Evolutionary conservation across 2,888 invertebrate species (phyloP).

Genomic region (Marronus borbonicus): DNA sequence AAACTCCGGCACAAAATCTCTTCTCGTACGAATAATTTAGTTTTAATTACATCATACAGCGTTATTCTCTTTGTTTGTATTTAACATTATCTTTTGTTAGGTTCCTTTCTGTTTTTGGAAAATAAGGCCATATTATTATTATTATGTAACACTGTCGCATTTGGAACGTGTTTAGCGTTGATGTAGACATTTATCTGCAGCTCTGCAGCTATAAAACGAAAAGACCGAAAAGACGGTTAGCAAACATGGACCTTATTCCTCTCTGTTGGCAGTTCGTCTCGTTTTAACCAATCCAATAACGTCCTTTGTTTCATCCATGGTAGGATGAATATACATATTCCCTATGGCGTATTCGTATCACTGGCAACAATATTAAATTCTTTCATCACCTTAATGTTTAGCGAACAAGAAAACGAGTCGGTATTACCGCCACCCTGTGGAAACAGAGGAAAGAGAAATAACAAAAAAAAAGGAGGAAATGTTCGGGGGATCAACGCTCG

Average conservation of each 20-base stretch:
- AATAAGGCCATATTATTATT: no score
- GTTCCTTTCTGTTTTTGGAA: no score
- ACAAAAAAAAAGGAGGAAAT: slow-evolving; percentile 3
- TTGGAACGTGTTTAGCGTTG: background rate
- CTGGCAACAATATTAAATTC: slow-evolving; percentile 7
- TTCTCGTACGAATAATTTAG: no score
- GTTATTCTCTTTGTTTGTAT: no score
- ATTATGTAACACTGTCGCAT: background rate
- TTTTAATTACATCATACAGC: no score
- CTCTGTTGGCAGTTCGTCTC: background rate
- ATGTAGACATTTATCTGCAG: background rate
- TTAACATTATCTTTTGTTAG: no score
- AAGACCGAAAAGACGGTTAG: slow-evolving; percentile 16
- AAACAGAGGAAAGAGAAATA: background rate
- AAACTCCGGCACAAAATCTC: no score
- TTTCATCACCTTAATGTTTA: background rate
- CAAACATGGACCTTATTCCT: background rate
- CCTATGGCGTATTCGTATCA: slow-evolving; percentile 7
- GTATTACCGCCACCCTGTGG: background rate
- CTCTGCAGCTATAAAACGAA: background rate
- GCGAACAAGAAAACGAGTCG: background rate
- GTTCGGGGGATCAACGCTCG: slow-evolving; percentile 4
- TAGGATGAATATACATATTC: slow-evolving; percentile 21
- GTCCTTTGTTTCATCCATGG: background rate
- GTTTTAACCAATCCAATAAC: slow-evolving; percentile 18